Evolutionary conservation across 1,140 invertebrate genomes (phyloP), one percentile per base, ranked within the genome.

Genomic region (Homalodisca vitripennis): DNA sequence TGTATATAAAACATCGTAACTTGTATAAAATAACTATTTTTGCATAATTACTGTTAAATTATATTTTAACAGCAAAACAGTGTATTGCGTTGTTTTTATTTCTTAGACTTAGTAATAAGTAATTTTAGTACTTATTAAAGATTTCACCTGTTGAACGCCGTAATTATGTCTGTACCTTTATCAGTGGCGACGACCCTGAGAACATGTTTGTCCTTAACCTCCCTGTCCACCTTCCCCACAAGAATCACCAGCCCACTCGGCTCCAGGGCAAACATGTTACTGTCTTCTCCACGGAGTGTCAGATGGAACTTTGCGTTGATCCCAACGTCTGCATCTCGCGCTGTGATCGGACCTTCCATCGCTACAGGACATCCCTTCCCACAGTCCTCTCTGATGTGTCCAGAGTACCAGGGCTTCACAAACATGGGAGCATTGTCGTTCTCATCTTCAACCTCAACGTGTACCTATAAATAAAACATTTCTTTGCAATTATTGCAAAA

Each of bases 381-480:
- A 67, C 86, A 89, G 75, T 97, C 94, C 81, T 97, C 95, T 27
- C 80, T 80, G 6, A 98, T 88, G 53, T 85, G 84, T 1, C 93
- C 92, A 77, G 92, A 88, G 78, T 95, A 97, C 3, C 79, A 77
- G 1, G 81, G 74, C 14, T 83, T 80, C 53, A 89, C 86, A 79
- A 97, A 96, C 66, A 87, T 80, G 13, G 95, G 95, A 2, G 93
- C 86, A 78, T 97, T 94, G 77, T 97, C 94, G 77, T 97, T 97
- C 66, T 94, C 92, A 78, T 97, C 94, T 63, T 92, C 87, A 0
- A 97, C 91, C 30, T 87, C 80, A 14, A 97, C 83, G 10, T 84
- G 87, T 0, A 95, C 86, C 82, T 84, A 67, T 60, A 74, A 67
- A 41, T n/a, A n/a, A n/a, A n/a, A n/a, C n/a, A n/a, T n/a, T n/a